These are phyloP conservation scores for Vimba vimba DNA, from an alignment of 2,113 vertebrate genomes.

Conservation along the genomic window DNA sequence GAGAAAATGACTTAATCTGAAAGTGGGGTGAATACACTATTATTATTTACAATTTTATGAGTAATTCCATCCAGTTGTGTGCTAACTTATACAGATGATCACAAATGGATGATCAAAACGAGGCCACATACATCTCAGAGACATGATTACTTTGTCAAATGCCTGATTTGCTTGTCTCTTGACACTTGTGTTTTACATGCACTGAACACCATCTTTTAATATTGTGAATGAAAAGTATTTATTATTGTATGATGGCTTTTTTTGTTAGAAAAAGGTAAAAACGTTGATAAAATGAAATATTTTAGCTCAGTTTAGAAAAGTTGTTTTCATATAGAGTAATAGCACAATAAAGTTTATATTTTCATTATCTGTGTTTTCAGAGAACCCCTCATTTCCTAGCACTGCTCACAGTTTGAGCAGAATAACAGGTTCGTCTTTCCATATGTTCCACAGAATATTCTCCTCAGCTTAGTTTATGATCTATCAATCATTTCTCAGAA, in stretches of 20 bases:
- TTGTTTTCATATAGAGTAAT: slow-evolving; percentile 74
- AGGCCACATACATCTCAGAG: slow-evolving; percentile 20
- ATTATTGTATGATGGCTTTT: slow-evolving; percentile 71
- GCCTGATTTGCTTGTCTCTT: slow-evolving; percentile 59
- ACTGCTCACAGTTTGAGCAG: background rate
- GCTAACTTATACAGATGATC: slow-evolving; percentile 53
- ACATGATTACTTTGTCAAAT: slow-evolving; percentile 23
- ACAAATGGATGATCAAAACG: slow-evolving; percentile 11
- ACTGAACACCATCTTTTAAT: slow-evolving; percentile 73
- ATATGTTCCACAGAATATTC: slow-evolving; percentile 43
- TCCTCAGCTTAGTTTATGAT: background rate
- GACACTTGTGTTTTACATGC: slow-evolving; percentile 73
- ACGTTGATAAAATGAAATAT: slow-evolving; percentile 51
- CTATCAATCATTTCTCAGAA: slow-evolving; percentile 41
- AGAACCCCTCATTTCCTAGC: background rate
- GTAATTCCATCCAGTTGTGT: slow-evolving; percentile 50
- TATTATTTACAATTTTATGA: slow-evolving; percentile 28
- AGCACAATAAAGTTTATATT: slow-evolving; percentile 84
- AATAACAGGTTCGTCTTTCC: slow-evolving; percentile 54
- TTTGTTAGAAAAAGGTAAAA: slow-evolving; percentile 50
- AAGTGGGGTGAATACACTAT: slow-evolving; percentile 41
- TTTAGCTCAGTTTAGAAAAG: slow-evolving; percentile 68
- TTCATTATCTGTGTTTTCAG: slow-evolving; percentile 64
- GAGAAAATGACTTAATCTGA: slow-evolving; percentile 56
- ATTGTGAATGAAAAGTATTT: slow-evolving; percentile 79